A percentile compares a stretch with the other conserved stretches of the same genome.
These are phyloP conservation scores for Piscicola geometra DNA, from an alignment of 2,888 invertebrate genomes.

Conservation along the genomic window DNA sequence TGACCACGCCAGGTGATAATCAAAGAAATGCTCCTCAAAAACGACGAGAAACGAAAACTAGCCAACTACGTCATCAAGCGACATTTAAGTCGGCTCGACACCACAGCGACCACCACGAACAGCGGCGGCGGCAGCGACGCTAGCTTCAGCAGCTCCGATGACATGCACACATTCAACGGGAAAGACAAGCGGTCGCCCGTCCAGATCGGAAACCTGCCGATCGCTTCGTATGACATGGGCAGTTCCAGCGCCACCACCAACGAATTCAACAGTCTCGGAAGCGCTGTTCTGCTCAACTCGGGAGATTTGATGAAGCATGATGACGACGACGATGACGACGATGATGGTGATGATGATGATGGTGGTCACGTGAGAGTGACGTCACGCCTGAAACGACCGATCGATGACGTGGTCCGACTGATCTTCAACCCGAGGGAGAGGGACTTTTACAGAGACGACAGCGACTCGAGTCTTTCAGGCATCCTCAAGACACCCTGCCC, in stretches of 20 bases:
- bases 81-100: conserved; percentile 31
- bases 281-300: background rate
- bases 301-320: background rate
- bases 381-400: conserved; percentile 56
- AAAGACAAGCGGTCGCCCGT: background rate
- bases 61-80: conserved; percentile 38
- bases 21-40: conserved; percentile 14
- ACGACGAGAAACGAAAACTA: conserved; percentile 23
- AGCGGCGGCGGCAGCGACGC: background rate
- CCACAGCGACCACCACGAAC: background rate
- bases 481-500: conserved; percentile 17
- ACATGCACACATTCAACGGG: conserved; percentile 11
- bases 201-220: conserved; percentile 13
- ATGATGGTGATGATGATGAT: conserved; percentile 9
- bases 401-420: conserved; percentile 66
- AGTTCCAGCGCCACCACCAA: background rate
- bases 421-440: conserved; percentile 29
- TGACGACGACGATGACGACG: no score
- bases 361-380: background rate
- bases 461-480: conserved; percentile 22
- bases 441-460: background rate
- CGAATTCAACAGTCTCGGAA: background rate
- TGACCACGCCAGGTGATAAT: conserved; percentile 18
- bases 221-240: conserved; percentile 29
- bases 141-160: background rate